phyloP scores from a whole-genome alignment of 64 coral and sea anemone genomes.

The Montipora efflorescens region DNA sequence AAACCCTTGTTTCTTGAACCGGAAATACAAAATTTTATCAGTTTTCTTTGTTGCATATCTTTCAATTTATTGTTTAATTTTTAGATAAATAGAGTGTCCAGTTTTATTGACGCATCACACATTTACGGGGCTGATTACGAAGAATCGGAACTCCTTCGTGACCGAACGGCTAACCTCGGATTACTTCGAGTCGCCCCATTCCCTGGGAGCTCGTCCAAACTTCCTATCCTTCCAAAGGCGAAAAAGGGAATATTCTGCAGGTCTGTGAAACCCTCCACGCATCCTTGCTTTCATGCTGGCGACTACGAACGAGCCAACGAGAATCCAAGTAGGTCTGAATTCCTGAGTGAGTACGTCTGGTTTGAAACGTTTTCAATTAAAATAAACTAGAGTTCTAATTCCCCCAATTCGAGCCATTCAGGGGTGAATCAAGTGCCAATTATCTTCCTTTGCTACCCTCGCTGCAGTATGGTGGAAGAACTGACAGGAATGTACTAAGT shows the following conservation, averaged over 20 bases:
- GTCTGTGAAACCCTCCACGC: background rate
- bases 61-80: background rate
- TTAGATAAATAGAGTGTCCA: conserved; percentile 24
- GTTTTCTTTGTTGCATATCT: background rate
- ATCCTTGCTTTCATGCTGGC: conserved; percentile 37
- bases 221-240: conserved; percentile 5
- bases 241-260: conserved; percentile 17
- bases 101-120: conserved; percentile 55
- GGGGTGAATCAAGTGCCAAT: too few species aligned
- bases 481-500: too few species aligned
- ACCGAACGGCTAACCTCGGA: conserved; percentile 2
- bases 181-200: background rate
- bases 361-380: too few species aligned
- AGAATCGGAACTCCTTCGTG: background rate
- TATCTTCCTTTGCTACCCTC: too few species aligned
- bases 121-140: conserved; percentile 7
- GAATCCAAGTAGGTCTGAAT: conserved; percentile 52
- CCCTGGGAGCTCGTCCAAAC: conserved; percentile 10
- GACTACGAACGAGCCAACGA: conserved; percentile 40
- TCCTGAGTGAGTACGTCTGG: background rate
- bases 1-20: background rate
- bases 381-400: too few species aligned
- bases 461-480: too few species aligned
- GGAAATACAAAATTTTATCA: background rate
- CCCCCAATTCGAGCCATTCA: too few species aligned